Percentiles rank a stretch among this genome's conserved stretches.
These are phyloP conservation scores for Crocidura indochinensis DNA, from an alignment of 2,797 vertebrate species.

Conservation along the genomic window DNA sequence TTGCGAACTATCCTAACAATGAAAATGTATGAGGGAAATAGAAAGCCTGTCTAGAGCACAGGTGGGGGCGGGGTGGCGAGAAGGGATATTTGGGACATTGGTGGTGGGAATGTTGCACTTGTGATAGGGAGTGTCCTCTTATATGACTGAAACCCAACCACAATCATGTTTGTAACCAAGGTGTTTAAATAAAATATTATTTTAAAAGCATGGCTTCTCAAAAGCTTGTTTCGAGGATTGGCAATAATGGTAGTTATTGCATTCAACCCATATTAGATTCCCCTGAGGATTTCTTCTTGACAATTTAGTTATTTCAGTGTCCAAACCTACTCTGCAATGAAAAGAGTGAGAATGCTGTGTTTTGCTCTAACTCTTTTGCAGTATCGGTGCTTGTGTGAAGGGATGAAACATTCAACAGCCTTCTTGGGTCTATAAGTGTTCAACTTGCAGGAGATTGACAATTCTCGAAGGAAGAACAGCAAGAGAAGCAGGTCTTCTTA, in stretches of 20 bases:
- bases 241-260: conserved; percentile 14
- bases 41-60: too few relatives aligned
- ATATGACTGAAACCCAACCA: too few relatives aligned
- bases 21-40: too few relatives aligned
- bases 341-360: conserved; percentile 4
- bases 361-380: neutral
- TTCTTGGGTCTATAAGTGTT: neutral
- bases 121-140: too few relatives aligned
- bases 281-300: conserved; percentile 45
- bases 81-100: too few relatives aligned
- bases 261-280: conserved; percentile 23
- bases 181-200: too few relatives aligned
- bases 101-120: too few relatives aligned
- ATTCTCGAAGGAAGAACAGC: neutral
- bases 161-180: too few relatives aligned
- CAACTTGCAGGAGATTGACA: conserved; percentile 1
- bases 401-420: neutral
- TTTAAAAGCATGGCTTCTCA: neutral
- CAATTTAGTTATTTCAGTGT: conserved; percentile 46
- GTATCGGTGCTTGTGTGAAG: neutral
- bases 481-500: neutral
- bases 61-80: too few relatives aligned
- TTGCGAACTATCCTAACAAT: too few relatives aligned
- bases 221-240: neutral
- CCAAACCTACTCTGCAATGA: neutral